Evolutionary conservation across 2,888 invertebrate species (phyloP), one percentile per base, ranked within the genome.

Genomic region (Drosophila anceps): DNA sequence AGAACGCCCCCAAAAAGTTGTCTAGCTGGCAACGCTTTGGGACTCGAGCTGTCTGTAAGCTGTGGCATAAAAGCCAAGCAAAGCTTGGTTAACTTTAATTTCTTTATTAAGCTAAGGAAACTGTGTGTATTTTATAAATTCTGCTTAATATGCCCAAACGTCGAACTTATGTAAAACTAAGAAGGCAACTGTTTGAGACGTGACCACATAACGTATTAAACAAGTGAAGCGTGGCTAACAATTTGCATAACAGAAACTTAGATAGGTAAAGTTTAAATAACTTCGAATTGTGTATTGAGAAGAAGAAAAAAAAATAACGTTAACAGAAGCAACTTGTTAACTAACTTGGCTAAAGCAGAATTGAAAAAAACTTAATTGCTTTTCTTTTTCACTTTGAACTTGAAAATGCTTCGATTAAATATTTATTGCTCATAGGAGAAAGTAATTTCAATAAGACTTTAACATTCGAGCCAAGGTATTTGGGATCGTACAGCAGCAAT

Each of bases 1-100:
- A 33, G 37, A 20, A n/a, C 33, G 18, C n/a, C 43, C 29, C 35
- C 41, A 13, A 44, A 31, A 55, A 55, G 31, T 46, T 44, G 33
- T 15, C 68, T 24, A 33, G 66, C 29, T 55, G 31, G 31, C 29
- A 31, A 18, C 5, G 15, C 31, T 9, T 10, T 3, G 24, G 9
- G 53, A n/a, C 15, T 2, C 15, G 7, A 15, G 13, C 35, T n/a
- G 4, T 13, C 35, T 24, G 4, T 13, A 0, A 15, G n/a, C 9
- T 8, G 35, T 18, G 27, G 12, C 29, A 7, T 33, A 33, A 29
- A 31, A 54, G 43, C 20, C 15, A 43, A 15, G 20, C 2, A 9
- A 43, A 57, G 15, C 41, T 43, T 33, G 15, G 20, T 33, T 57
- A 4, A 15, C 43, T 43, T 43, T 43, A 20, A 33, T 43, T 33